A percentile compares a stretch with the other conserved stretches of the same genome.
Evolutionary conservation across 2,113 vertebrate species (phyloP).

Genomic region (Platysternon megacephalum): DNA sequence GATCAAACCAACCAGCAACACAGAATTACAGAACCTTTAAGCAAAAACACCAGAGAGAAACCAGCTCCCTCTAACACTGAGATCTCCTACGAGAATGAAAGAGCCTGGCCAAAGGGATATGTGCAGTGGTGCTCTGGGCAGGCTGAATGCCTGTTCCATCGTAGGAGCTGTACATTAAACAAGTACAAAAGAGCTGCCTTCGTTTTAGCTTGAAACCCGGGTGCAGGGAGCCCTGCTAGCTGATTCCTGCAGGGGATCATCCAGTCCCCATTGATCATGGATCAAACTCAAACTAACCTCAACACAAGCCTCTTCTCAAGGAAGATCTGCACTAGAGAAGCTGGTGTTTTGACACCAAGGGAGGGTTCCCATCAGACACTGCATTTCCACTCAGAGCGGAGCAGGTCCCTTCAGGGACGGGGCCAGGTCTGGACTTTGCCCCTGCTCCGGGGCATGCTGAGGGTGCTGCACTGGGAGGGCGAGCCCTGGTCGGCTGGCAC

Average conservation of each 20-base stretch:
- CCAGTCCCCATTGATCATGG: neutral
- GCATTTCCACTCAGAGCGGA: neutral
- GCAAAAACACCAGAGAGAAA: neutral
- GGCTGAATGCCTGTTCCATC: neutral
- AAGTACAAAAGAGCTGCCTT: conserved; percentile 4
- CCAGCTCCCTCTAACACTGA: accelerated
- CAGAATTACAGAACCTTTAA: accelerated
- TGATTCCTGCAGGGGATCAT: neutral
- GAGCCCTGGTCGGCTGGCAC: neutral
- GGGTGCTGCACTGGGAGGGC: conserved; percentile 1
- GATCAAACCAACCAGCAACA: neutral
- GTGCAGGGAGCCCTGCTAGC: neutral
- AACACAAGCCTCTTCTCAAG: neutral
- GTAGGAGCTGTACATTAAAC: neutral
- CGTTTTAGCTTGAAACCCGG: neutral
- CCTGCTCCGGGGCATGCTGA: neutral
- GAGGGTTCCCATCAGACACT: conserved; percentile 4
- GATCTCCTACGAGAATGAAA: neutral
- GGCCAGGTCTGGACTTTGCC: neutral
- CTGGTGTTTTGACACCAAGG: neutral
- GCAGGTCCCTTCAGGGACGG: conserved; percentile 34
- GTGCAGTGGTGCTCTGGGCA: neutral
- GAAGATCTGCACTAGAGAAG: neutral
- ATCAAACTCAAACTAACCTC: neutral
- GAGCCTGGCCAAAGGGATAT: neutral